Evolutionary conservation across 2,888 invertebrate species (phyloP), one percentile per base, ranked within the genome.

Genomic region (Eupithecia subumbrata): DNA sequence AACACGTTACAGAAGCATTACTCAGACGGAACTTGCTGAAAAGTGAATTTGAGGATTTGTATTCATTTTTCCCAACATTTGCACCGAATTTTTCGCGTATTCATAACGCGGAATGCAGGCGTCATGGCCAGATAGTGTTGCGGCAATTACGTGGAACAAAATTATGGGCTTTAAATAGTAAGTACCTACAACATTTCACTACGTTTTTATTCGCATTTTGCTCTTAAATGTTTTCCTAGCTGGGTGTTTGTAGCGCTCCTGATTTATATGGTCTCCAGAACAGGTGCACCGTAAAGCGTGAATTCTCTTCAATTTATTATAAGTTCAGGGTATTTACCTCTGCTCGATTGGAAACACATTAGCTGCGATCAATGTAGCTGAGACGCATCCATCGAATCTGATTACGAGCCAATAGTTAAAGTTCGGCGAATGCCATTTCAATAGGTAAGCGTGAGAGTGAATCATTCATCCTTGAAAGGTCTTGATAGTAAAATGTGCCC

Each of bases 111-210:
- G 96, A 96, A 87, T 97, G 97, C 91, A 95, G 96, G 81, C 96
- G 96, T 85, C 97, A 97, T 81, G 96, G 97, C 75, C 96, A 96
- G 88, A 96, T 97, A 84, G 95, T 97, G 82, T 91, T 96, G 81
- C 94, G 96, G 79, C 97, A 97, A 89, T 89, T 97, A 84, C 95
- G 96, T 45, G 96, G 96, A 73, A 95, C 96, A 78, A 96, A 96
- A 89, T 85, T 97, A 81, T 97, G 97, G 97, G 96, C 97, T 75
- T 89, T 97, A 82, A 96, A 96, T 90, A 97, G 97, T 97, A 93
- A 96, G 96, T 95, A 82, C 25, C 56, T 60, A 25, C 68, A 34
- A 48, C 71, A 75, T 72, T 76, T 74, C 4, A 74, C 66, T 48
- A 67, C 43, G 14, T 37, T 68, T 45, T 68, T 68, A 25, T 45